phyloP scores from a whole-genome alignment of 2,888 invertebrate species.

The Poecilus cupreus region DNA sequence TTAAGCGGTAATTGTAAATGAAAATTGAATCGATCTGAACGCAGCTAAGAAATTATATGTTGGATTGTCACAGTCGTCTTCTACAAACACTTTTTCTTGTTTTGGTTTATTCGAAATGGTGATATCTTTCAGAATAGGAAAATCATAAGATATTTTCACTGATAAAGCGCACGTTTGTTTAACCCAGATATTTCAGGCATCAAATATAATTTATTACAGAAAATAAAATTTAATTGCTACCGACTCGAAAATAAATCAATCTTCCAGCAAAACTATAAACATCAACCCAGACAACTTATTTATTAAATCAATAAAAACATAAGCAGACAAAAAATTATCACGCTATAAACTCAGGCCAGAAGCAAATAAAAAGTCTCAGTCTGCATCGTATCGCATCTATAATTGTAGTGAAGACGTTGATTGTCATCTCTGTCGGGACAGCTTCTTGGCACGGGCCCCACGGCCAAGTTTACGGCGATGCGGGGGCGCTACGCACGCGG shows the following conservation, averaged over 20 bases:
- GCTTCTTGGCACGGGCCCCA: slow-evolving; percentile 33
- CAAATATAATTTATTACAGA: not conserved
- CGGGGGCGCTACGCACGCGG: not conserved
- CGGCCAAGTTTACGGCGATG: slow-evolving; percentile 28
- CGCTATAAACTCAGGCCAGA: not conserved
- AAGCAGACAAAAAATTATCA: not conserved
- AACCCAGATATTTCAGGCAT: not conserved
- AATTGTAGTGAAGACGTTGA: slow-evolving; percentile 8
- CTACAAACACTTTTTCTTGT: no score
- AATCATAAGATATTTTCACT: not conserved
- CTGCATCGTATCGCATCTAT: not conserved
- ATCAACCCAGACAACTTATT: not conserved
- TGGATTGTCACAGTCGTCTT: no score
- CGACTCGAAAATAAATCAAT: slow-evolving; percentile 1
- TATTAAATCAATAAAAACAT: not conserved
- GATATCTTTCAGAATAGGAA: not conserved
- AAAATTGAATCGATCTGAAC: no score
- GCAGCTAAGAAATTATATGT: no score
- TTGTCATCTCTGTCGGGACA: not conserved
- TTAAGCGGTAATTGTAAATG: no score
- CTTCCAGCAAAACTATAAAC: not conserved
- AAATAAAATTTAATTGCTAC: slow-evolving; percentile 6
- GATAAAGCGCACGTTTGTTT: not conserved
- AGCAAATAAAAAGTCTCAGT: not conserved
- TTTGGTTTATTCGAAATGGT: no score